Percentiles rank a stretch among this genome's conserved stretches.
phyloP scores from a whole-genome alignment of 2,113 vertebrate species.

The Laticauda colubrina region DNA sequence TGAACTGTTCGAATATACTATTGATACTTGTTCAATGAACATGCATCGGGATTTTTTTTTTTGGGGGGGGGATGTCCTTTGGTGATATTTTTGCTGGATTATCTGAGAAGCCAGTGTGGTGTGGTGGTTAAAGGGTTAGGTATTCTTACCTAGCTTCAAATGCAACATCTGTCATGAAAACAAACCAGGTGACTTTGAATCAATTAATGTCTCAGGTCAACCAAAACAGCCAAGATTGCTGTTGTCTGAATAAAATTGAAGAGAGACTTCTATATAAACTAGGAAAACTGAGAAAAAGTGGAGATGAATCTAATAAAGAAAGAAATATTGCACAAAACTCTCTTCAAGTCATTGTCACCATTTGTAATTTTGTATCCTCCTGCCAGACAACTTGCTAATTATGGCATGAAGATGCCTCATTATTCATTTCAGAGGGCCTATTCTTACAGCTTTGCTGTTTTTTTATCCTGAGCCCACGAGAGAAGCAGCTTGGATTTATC shows the following conservation, averaged over 20 bases:
- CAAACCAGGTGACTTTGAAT: neutral
- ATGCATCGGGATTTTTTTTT: neutral
- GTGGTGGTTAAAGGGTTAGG: neutral
- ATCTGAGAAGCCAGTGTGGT: neutral
- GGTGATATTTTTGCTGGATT: neutral
- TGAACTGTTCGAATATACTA: neutral
- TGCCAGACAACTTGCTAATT: neutral
- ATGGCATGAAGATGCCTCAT: neutral
- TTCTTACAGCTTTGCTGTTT: neutral
- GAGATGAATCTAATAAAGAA: neutral
- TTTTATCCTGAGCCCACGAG: neutral
- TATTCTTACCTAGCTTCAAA: neutral
- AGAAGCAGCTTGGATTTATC: neutral
- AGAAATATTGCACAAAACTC: neutral
- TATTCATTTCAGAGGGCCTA: neutral
- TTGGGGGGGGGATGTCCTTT: neutral
- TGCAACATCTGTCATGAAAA: neutral
- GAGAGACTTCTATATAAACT: neutral
- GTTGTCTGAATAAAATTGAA: neutral
- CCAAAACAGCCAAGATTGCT: neutral
- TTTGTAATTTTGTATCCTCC: neutral
- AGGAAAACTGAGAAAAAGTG: neutral
- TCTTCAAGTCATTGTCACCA: neutral
- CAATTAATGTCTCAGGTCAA: neutral
- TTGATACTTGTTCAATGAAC: neutral